Evolutionary conservation across 2,888 invertebrate genomes (phyloP).

Genomic region (Himalopsyche anomala): DNA sequence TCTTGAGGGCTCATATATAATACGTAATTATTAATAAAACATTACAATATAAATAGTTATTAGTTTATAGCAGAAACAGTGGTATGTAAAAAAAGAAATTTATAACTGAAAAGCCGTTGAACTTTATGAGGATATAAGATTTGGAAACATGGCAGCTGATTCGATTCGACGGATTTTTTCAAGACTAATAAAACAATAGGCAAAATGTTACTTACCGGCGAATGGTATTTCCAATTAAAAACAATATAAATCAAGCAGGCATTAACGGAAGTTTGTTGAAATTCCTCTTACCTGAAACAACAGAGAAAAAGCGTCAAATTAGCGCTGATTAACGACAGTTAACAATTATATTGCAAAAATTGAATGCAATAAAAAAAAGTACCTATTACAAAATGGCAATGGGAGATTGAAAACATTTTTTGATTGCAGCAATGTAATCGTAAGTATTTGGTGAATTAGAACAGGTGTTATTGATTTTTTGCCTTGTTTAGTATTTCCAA

Average conservation of each 20-base stretch:
- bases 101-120: background rate
- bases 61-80: too few species aligned
- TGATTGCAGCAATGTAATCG: too few species aligned
- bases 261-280: background rate
- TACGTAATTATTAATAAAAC: too few species aligned
- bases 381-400: too few species aligned
- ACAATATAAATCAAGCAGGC: background rate
- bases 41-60: too few species aligned
- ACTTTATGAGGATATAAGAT: background rate
- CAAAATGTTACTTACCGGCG: background rate
- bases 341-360: background rate
- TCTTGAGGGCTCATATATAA: too few species aligned
- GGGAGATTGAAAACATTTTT: too few species aligned
- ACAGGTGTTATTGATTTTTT: too few species aligned
- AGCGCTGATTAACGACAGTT: background rate
- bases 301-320: constrained; percentile 7
- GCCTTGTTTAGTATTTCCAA: too few species aligned
- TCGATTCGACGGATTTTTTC: background rate
- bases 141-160: background rate
- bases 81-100: background rate
- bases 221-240: background rate
- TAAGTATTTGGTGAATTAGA: too few species aligned
- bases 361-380: background rate
- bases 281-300: constrained; percentile 41
- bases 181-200: background rate